Conservation (phyloP, 2,888 invertebrate genomes). For the Rhopalosiphum nymphaeae region DNA sequence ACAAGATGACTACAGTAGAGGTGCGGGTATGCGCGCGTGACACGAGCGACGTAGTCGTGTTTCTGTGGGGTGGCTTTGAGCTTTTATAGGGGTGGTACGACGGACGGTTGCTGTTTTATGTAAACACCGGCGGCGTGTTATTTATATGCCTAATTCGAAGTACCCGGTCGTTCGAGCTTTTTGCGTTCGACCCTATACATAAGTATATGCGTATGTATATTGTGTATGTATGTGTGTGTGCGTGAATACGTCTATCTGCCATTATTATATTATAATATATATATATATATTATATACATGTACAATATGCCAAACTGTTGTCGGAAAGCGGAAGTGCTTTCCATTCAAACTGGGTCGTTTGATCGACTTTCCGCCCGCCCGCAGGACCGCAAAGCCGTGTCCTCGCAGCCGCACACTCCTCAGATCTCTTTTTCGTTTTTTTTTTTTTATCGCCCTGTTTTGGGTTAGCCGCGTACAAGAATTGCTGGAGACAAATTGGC, state of each 20-base stretch:
- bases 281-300: not conserved
- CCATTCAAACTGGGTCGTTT: slow-evolving; percentile 57
- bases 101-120: not conserved
- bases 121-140: slow-evolving; percentile 23
- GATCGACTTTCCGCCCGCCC: slow-evolving; percentile 42
- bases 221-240: not conserved
- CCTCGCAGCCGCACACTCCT: not conserved
- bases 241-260: not conserved
- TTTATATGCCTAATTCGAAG: slow-evolving; percentile 25
- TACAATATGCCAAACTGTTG: not conserved
- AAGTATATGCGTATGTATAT: not conserved
- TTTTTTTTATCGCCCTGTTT: not conserved
- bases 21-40: not conserved
- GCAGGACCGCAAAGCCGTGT: not conserved
- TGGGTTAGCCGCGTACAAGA: not conserved
- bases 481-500: slow-evolving; percentile 41
- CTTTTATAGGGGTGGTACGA: not conserved
- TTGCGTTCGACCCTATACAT: not conserved
- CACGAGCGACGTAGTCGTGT: not conserved
- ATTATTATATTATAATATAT: slow-evolving; percentile 14
- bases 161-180: not conserved
- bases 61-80: slow-evolving; percentile 5
- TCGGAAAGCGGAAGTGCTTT: slow-evolving; percentile 58
- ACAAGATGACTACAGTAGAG: not conserved
- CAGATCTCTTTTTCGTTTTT: not conserved